A percentile compares a stretch with the other conserved stretches of the same genome.
Evolutionary conservation across 1,140 invertebrate species (phyloP).

Genomic region (Zaprionus ghesquierei): DNA sequence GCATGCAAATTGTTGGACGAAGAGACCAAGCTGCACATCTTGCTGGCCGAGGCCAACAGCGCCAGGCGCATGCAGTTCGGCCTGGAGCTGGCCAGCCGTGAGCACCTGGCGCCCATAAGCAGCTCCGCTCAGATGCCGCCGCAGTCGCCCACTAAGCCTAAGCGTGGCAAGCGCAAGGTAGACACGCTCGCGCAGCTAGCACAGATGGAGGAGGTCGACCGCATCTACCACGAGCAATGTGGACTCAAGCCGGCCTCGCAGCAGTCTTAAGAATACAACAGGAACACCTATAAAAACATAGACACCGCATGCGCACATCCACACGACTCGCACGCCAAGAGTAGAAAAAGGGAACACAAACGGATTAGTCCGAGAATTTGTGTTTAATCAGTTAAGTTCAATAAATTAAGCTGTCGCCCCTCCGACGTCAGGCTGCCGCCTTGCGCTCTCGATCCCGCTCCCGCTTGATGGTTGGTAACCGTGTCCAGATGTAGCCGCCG

Average conservation of each 20-base stretch:
- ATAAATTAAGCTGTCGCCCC: slow-evolving; percentile 8
- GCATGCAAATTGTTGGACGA: not conserved
- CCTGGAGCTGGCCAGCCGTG: not conserved
- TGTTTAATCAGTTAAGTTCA: slow-evolving; percentile 3
- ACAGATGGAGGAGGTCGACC: not conserved
- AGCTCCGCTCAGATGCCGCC: not conserved
- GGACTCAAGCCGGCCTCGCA: no score
- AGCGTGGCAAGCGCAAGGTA: slow-evolving; percentile 3
- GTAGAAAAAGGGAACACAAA: no score
- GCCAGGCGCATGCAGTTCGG: slow-evolving; percentile 8
- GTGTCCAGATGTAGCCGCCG: slow-evolving; percentile 88
- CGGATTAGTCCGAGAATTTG: not conserved
- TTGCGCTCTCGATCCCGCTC: slow-evolving; percentile 40
- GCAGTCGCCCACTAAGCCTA: not conserved
- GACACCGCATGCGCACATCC: no score
- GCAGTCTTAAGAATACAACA: not conserved
- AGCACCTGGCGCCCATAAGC: slow-evolving; percentile 16
- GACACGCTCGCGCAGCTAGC: not conserved
- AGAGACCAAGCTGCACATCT: not conserved
- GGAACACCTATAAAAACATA: not conserved
- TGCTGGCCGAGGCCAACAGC: not conserved
- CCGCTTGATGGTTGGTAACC: slow-evolving; percentile 55
- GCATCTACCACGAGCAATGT: not conserved
- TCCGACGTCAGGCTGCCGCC: slow-evolving; percentile 13
- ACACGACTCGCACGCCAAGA: no score